These are phyloP conservation scores for Argyra leucocephala DNA, from an alignment of 2,888 invertebrate species.

Conservation along the genomic window DNA sequence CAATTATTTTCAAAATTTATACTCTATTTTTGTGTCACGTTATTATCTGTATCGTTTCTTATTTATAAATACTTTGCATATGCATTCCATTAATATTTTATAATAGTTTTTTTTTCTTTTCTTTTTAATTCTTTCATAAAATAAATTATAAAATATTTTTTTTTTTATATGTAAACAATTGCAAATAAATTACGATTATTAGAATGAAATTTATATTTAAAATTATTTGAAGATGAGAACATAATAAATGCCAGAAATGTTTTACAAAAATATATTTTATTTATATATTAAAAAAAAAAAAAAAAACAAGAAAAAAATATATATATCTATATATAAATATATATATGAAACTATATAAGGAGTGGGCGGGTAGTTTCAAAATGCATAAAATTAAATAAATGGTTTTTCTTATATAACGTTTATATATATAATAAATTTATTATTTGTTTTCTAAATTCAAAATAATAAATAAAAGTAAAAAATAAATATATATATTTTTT, in stretches of 20 bases:
- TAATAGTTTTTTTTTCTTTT: background rate
- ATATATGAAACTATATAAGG: conserved; percentile 5
- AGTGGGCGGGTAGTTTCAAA: conserved; percentile 12
- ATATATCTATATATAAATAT: background rate
- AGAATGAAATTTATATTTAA: background rate
- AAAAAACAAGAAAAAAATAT: too few relatives aligned
- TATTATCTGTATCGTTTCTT: too few relatives aligned
- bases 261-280: background rate
- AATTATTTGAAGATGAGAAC: background rate
- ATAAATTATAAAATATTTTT: background rate
- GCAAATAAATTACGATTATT: background rate
- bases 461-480: background rate
- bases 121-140: background rate
- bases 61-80: conserved; percentile 8
- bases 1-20: too few relatives aligned
- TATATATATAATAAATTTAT: background rate
- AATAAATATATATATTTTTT: background rate
- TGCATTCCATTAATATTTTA: conserved; percentile 11
- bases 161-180: background rate
- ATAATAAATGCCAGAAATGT: background rate
- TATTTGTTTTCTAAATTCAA: background rate
- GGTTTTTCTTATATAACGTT: background rate
- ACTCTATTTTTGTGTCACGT: too few relatives aligned
- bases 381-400: background rate
- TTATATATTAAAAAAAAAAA: background rate